phyloP scores from a whole-genome alignment of 2,888 invertebrate species.

The Xestia rhomboidea region DNA sequence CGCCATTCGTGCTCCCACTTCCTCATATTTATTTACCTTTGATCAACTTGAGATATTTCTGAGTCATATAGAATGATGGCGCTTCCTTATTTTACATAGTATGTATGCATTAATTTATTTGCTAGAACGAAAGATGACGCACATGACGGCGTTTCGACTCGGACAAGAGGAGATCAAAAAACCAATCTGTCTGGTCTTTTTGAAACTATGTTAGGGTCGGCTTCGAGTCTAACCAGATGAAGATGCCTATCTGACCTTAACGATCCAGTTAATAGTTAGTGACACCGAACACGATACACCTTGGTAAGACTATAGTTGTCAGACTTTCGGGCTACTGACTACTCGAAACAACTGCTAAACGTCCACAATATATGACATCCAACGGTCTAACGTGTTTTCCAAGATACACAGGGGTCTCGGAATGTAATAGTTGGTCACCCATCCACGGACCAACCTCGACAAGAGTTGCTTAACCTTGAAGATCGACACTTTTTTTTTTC shows the following conservation, averaged over 20 bases:
- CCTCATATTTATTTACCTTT: constrained; percentile 32
- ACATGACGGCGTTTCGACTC: background rate
- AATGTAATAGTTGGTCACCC: background rate
- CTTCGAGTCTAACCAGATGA: background rate
- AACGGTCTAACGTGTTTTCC: background rate
- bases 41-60: constrained; percentile 37
- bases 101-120: background rate
- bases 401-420: background rate
- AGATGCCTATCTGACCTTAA: background rate
- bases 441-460: background rate
- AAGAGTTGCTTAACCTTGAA: background rate
- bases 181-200: background rate
- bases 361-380: background rate
- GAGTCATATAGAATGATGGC: constrained; percentile 44
- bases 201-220: background rate
- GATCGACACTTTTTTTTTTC: too few relatives aligned
- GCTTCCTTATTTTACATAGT: constrained; percentile 3
- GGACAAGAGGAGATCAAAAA: background rate
- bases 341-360: background rate
- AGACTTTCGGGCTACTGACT: too few relatives aligned
- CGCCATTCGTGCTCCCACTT: constrained; percentile 37
- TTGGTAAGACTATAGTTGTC: background rate
- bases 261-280: background rate
- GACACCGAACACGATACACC: background rate
- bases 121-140: constrained; percentile 3